Conservation (phyloP, 2,113 vertebrate species). For the Prunella himalayana region DNA sequence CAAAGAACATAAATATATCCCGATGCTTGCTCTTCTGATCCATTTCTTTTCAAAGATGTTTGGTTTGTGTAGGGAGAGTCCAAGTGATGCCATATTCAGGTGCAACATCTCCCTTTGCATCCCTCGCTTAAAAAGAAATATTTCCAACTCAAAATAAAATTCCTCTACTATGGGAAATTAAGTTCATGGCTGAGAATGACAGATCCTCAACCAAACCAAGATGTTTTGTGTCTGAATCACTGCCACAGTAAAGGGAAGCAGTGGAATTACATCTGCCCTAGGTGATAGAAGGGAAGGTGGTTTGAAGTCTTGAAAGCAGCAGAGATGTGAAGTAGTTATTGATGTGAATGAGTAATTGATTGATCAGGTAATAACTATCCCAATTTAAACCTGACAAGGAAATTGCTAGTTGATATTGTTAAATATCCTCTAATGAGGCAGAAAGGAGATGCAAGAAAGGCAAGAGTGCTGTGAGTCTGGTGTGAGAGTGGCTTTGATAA, state of each 20-base stretch:
- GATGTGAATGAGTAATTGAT: conserved; percentile 51
- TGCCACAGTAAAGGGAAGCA: background rate
- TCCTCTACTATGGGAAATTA: background rate
- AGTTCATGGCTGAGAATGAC: background rate
- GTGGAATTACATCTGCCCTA: background rate
- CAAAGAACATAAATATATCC: background rate
- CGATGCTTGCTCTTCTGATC: background rate
- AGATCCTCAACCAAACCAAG: background rate
- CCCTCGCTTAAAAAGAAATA: background rate
- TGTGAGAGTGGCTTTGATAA: conserved; percentile 14
- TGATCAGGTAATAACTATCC: conserved; percentile 55
- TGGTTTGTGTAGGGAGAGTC: background rate
- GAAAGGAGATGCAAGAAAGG: background rate
- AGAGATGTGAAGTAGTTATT: conserved; percentile 32
- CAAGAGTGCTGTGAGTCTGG: background rate
- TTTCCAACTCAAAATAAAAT: background rate
- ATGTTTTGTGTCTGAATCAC: accelerated
- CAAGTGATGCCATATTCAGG: background rate
- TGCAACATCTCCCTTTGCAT: background rate
- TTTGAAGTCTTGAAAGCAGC: conserved; percentile 14
- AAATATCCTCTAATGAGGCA: conserved; percentile 49
- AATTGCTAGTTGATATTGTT: conserved; percentile 44
- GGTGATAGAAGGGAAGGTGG: background rate
- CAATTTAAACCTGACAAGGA: conserved; percentile 57
- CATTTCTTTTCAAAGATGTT: background rate